Evolutionary conservation across 1,140 invertebrate species (phyloP), one percentile per base, ranked within the genome.

Genomic region (Hycleus cichorii): DNA sequence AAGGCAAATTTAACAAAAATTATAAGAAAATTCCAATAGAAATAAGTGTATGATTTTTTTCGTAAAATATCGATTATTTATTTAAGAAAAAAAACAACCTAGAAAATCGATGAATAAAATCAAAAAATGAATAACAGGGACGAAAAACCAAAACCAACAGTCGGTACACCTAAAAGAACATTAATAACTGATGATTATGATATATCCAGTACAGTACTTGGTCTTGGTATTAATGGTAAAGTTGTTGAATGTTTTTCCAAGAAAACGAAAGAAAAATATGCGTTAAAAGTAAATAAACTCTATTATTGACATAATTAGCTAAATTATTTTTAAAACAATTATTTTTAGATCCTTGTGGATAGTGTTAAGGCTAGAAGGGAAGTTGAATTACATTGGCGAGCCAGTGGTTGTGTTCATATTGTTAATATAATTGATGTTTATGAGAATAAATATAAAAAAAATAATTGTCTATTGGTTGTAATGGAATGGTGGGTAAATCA

Each of bases 171-270:
- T 40, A 93, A 93, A 80, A 83, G 81, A 54, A 84, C 83, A 39
- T 83, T 87, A 12, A 90, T 98, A 62, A 89, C 85, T 27, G 87
- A 95, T 56, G 95, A 98, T 75, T 98, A 97, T 74, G 85, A 89
- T 72, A 92, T 98, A 64, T 91, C 92, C n/a, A 88, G 87, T 69
- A 91, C 85, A 49, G 95, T 98, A 9, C 82, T 99, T 42, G 96
- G 96, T n/a, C 82, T 97, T 26, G 96, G 96, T 10, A 98, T 98
- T 63, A 98, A 97, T 75, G 96, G 96, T 39, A 97, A 97, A 83
- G 90, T 93, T 39, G 84, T 89, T 6, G 81, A 88, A 71, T 90
- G 88, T 74, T 88, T 79, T 63, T 80, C 80, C 18, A 86, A 84
- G 63, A 75, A 75, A 49, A 86, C 79, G 7, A 80, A 83, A 65